A percentile compares a stretch with the other conserved stretches of the same genome.
Conservation (phyloP, 1,140 invertebrate species). For the Microplitis mediator region DNA sequence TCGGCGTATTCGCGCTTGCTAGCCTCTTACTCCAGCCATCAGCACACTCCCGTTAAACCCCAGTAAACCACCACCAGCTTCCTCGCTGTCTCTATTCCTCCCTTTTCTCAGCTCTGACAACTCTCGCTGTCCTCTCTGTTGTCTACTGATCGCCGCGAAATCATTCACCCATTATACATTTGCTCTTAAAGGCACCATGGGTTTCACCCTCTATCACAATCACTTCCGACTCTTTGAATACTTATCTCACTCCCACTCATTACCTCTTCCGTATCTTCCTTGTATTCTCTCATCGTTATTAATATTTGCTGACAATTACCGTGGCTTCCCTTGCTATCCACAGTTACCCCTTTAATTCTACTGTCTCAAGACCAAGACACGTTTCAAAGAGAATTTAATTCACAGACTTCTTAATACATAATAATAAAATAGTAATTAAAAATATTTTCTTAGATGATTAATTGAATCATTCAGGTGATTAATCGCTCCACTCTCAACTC, state of each 20-base stretch:
- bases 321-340: constrained; percentile 37
- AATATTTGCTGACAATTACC: constrained; percentile 64
- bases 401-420: not conserved
- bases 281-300: constrained; percentile 52
- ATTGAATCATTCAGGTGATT: too few relatives aligned
- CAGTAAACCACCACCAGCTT: constrained; percentile 3
- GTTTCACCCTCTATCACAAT: constrained; percentile 33
- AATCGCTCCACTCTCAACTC: too few relatives aligned
- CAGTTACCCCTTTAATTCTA: constrained; percentile 56
- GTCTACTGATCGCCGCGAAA: constrained; percentile 41
- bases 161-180: constrained; percentile 63
- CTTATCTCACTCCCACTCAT: constrained; percentile 36
- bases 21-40: not conserved
- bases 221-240: constrained; percentile 48
- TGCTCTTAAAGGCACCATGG: constrained; percentile 52
- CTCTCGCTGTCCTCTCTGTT: constrained; percentile 24
- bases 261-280: constrained; percentile 47
- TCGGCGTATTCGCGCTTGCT: not conserved
- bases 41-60: not conserved
- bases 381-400: constrained; percentile 35
- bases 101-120: constrained; percentile 34
- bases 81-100: not conserved
- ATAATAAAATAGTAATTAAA: not conserved
- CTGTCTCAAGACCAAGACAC: constrained; percentile 48
- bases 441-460: not conserved